Evolutionary conservation across 2,888 invertebrate species (phyloP).

Genomic region (Pheosia tremula): DNA sequence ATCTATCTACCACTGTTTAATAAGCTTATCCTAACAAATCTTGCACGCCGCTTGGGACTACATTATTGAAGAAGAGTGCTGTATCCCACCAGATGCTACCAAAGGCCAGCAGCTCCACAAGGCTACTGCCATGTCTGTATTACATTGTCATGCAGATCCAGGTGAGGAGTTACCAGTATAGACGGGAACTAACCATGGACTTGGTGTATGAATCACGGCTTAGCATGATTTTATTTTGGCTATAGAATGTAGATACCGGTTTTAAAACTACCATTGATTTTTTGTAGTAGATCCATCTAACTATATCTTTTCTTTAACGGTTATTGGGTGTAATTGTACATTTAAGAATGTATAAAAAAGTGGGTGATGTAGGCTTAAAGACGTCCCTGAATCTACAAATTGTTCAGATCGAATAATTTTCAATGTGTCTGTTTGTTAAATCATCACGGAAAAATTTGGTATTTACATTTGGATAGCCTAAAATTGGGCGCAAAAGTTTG

Average conservation of each 20-base stretch:
- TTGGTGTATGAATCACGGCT: slow-evolving; percentile 21
- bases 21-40: slow-evolving; percentile 43
- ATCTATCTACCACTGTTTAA: slow-evolving; percentile 27
- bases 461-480: too few relatives aligned
- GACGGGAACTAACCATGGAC: slow-evolving; percentile 45
- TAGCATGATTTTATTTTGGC: slow-evolving; percentile 2
- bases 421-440: too few relatives aligned
- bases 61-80: slow-evolving; percentile 67
- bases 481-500: too few relatives aligned
- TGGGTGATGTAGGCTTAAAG: too few relatives aligned
- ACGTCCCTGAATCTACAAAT: too few relatives aligned
- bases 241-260: background rate
- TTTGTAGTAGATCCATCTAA: background rate
- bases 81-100: slow-evolving; percentile 80
- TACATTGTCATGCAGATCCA: slow-evolving; percentile 77
- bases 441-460: too few relatives aligned
- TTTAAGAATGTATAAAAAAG: too few relatives aligned
- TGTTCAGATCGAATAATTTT: too few relatives aligned
- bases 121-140: slow-evolving; percentile 77
- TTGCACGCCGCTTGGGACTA: slow-evolving; percentile 65
- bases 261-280: background rate
- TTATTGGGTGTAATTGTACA: too few relatives aligned
- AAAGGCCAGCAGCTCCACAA: slow-evolving; percentile 70
- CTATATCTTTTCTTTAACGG: too few relatives aligned
- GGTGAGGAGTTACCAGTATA: slow-evolving; percentile 78